phyloP scores from a whole-genome alignment of 2,797 vertebrate genomes.

The Periophthalmus magnuspinnatus region DNA sequence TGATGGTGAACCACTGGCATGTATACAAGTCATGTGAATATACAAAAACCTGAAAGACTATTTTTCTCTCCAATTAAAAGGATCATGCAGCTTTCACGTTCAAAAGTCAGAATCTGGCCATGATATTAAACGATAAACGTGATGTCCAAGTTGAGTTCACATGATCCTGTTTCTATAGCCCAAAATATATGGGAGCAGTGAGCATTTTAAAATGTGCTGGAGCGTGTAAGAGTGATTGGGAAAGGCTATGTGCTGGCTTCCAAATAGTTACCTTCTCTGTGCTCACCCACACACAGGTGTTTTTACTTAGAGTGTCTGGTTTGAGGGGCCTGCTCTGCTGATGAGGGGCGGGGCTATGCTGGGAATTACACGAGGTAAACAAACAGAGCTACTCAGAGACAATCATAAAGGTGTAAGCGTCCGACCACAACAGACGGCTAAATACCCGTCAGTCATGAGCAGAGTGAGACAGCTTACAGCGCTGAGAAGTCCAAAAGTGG shows the following conservation, averaged over 20 bases:
- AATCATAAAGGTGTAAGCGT: slow-evolving; percentile 10
- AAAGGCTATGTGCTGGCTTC: not conserved
- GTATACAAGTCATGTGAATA: not conserved
- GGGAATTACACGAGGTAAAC: slow-evolving; percentile 9
- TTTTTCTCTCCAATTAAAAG: not conserved
- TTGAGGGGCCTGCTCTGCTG: not conserved
- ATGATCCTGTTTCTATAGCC: slow-evolving; percentile 9
- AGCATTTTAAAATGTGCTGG: not conserved
- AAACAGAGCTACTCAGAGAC: slow-evolving; percentile 2
- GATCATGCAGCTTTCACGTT: not conserved
- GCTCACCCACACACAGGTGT: slow-evolving; percentile 17
- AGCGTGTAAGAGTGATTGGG: slow-evolving; percentile 1
- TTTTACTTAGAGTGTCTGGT: slow-evolving; percentile 12
- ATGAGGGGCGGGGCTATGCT: slow-evolving; percentile 5
- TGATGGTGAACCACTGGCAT: not conserved
- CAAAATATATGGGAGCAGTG: not conserved
- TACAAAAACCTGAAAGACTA: not conserved
- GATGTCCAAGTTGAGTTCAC: slow-evolving; percentile 8
- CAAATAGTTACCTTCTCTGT: slow-evolving; percentile 8
- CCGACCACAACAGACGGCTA: slow-evolving; percentile 1
- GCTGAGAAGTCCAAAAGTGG: not conserved
- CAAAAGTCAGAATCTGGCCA: not conserved
- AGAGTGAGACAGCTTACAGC: not conserved
- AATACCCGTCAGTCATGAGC: slow-evolving; percentile 1
- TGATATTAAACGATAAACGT: slow-evolving; percentile 3